A percentile compares a stretch with the other conserved stretches of the same genome.
Evolutionary conservation across 2,888 invertebrate genomes (phyloP).

Genomic region (Halocaridina rubra): DNA sequence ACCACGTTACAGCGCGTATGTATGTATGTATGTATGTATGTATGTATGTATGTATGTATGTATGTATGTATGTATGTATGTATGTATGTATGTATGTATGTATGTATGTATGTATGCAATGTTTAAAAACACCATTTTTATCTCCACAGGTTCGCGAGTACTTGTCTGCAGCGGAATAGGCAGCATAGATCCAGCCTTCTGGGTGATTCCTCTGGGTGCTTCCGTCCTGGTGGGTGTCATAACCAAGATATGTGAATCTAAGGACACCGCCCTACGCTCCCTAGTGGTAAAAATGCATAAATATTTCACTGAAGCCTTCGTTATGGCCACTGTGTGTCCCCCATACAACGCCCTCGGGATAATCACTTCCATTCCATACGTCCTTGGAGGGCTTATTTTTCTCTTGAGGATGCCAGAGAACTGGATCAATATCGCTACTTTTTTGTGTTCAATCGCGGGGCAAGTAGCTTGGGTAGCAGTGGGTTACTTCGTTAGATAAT

Average conservation of each 20-base stretch:
- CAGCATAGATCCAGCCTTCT: slow-evolving; percentile 33
- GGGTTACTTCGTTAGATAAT: slow-evolving; percentile 15
- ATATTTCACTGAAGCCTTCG: slow-evolving; percentile 26
- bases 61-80: not conserved
- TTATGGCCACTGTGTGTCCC: slow-evolving; percentile 43
- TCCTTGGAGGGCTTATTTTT: slow-evolving; percentile 29
- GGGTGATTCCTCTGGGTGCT: slow-evolving; percentile 30
- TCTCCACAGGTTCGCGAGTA: slow-evolving; percentile 29
- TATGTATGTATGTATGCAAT: not conserved
- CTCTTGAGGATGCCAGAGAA: not conserved
- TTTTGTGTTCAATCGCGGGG: slow-evolving; percentile 24
- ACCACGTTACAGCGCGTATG: not conserved
- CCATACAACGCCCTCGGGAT: slow-evolving; percentile 41
- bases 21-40: not conserved
- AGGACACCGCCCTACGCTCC: slow-evolving; percentile 2
- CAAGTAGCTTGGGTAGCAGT: slow-evolving; percentile 34
- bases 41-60: not conserved
- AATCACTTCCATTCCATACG: slow-evolving; percentile 36
- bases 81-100: not conserved
- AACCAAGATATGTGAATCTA: slow-evolving; percentile 45
- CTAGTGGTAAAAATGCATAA: slow-evolving; percentile 25
- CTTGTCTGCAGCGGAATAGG: slow-evolving; percentile 39
- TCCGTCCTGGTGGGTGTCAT: slow-evolving; percentile 40
- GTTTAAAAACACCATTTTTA: not conserved
- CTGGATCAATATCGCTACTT: slow-evolving; percentile 13